Conservation (phyloP, 1,140 invertebrate species). For the Xylocopa sonorina region DNA sequence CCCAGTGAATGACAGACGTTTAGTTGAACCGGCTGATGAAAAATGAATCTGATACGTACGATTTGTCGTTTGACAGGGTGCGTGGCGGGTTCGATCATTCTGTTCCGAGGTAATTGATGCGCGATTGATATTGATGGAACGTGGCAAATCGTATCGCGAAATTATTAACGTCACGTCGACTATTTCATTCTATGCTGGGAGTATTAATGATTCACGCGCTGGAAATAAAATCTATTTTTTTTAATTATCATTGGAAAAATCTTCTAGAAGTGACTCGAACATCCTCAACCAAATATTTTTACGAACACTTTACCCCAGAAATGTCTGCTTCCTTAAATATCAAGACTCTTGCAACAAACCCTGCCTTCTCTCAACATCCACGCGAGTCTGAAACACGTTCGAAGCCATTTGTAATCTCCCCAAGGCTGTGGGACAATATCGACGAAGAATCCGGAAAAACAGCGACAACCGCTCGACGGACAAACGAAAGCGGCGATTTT, state of each 20-base stretch:
- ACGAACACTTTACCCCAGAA: too few species aligned
- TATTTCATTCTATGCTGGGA: too few species aligned
- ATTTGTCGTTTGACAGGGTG: background rate
- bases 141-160: too few species aligned
- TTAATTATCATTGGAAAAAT: too few species aligned
- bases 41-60: background rate
- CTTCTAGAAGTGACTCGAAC: too few species aligned
- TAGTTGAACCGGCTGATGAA: background rate
- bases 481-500: background rate
- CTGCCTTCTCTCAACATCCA: background rate
- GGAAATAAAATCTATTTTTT: too few species aligned
- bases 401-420: background rate
- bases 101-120: background rate
- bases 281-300: too few species aligned
- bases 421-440: background rate
- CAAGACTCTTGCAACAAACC: too few species aligned
- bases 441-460: background rate
- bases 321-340: too few species aligned
- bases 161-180: too few species aligned
- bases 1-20: background rate
- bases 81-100: background rate
- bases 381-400: background rate
- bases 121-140: background rate
- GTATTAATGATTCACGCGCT: too few species aligned
- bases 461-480: background rate